Evolutionary conservation across 2,888 invertebrate species (phyloP).

Genomic region (Lithophane leautieri): DNA sequence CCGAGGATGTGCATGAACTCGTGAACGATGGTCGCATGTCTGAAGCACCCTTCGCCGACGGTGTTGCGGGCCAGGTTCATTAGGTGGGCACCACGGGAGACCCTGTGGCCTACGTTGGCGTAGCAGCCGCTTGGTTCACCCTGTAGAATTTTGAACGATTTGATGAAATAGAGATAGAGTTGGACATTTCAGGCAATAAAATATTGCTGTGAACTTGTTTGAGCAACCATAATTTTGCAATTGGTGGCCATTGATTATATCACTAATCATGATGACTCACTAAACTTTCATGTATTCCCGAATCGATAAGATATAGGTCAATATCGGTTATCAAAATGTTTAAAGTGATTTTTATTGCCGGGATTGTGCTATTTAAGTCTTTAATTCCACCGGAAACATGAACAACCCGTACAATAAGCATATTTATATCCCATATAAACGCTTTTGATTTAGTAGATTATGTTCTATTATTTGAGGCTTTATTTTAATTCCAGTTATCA

Average conservation of each 20-base stretch:
- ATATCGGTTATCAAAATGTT: background rate
- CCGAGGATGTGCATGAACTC: conserved; percentile 92
- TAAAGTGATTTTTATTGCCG: conserved; percentile 33
- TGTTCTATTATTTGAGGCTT: conserved; percentile 2
- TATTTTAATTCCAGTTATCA: conserved; percentile 12
- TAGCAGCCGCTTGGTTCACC: conserved; percentile 81
- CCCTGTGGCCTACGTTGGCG: conserved; percentile 85
- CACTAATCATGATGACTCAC: background rate
- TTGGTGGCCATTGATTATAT: background rate
- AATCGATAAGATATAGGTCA: background rate
- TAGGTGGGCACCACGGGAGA: conserved; percentile 83
- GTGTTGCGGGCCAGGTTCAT: conserved; percentile 87
- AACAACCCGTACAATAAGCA: conserved; percentile 23
- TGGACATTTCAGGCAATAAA: background rate
- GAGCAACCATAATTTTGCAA: background rate
- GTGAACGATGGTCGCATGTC: conserved; percentile 93
- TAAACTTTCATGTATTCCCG: background rate
- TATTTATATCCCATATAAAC: conserved; percentile 25
- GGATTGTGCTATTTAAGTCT: conserved; percentile 9
- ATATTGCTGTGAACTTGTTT: background rate
- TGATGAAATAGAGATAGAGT: background rate
- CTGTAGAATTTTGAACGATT: conserved; percentile 62
- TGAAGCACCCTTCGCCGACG: conserved; percentile 90
- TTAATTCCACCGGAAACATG: conserved; percentile 23
- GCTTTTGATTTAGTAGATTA: conserved; percentile 11